Evolutionary conservation across 2,888 invertebrate species (phyloP).

Genomic region (Minunthozetes semirufus): DNA sequence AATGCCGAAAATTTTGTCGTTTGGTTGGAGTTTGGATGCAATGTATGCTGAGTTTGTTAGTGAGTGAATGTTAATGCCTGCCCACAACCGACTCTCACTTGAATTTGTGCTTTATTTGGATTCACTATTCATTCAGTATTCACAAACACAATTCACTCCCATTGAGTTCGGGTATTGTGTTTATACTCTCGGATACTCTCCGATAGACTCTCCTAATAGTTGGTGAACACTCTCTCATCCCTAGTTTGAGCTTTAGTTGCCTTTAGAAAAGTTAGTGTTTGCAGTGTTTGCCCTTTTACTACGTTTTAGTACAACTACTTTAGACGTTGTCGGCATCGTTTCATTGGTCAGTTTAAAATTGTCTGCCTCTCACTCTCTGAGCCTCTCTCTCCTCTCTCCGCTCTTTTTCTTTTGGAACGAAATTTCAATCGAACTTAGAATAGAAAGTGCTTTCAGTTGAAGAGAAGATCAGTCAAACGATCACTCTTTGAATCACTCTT

Average conservation of each 20-base stretch:
- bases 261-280: background rate
- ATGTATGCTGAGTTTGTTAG: slow-evolving; percentile 16
- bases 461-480: slow-evolving; percentile 25
- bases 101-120: slow-evolving; percentile 19
- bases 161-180: background rate
- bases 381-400: slow-evolving; percentile 15
- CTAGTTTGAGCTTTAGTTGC: slow-evolving; percentile 16
- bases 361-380: slow-evolving; percentile 18
- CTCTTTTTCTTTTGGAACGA: slow-evolving; percentile 2
- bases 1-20: slow-evolving; percentile 18
- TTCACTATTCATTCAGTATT: background rate
- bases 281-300: slow-evolving; percentile 19
- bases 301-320: slow-evolving; percentile 24
- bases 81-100: background rate
- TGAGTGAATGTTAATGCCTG: slow-evolving; percentile 24
- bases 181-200: background rate
- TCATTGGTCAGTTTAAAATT: slow-evolving; percentile 32
- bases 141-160: background rate
- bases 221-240: background rate
- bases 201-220: background rate
- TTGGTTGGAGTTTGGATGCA: slow-evolving; percentile 13
- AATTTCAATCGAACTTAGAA: slow-evolving; percentile 30
- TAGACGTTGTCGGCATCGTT: background rate
- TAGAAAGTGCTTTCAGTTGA: slow-evolving; percentile 28
- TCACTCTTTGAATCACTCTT: slow-evolving; percentile 18